Conservation (phyloP, 1,140 invertebrate genomes). For the Tetramorium simillimum region DNA sequence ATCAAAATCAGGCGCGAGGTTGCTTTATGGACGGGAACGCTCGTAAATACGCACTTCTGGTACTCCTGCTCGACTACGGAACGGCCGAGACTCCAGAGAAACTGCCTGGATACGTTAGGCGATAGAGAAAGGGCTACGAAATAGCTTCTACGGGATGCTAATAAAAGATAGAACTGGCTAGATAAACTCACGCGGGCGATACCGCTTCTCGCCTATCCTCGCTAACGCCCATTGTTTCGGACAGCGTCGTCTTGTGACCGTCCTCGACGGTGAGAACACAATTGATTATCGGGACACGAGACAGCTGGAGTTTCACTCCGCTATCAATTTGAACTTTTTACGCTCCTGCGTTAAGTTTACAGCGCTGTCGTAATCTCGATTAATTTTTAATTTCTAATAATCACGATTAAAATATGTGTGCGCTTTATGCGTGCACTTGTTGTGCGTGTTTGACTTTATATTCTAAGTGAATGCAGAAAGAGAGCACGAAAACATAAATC, state of each 20-base stretch:
- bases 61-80: slow-evolving; percentile 79
- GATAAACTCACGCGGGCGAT: slow-evolving; percentile 77
- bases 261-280: slow-evolving; percentile 38
- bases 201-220: slow-evolving; percentile 61
- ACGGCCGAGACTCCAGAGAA: slow-evolving; percentile 79
- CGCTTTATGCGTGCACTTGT: background rate
- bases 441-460: background rate
- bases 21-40: slow-evolving; percentile 86
- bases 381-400: background rate
- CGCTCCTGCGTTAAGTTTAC: too few relatives aligned
- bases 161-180: slow-evolving; percentile 84
- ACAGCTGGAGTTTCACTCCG: background rate
- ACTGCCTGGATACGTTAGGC: slow-evolving; percentile 77
- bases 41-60: slow-evolving; percentile 86
- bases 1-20: slow-evolving; percentile 86
- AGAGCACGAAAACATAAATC: background rate
- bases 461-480: background rate
- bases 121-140: slow-evolving; percentile 82
- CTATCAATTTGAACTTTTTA: background rate
- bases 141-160: slow-evolving; percentile 83
- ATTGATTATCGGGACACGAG: slow-evolving; percentile 54
- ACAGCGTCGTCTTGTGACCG: slow-evolving; percentile 63
- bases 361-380: background rate
- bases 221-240: slow-evolving; percentile 77
- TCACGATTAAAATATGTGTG: background rate